phyloP scores from a whole-genome alignment of 2,888 invertebrate species.

The Monopis laevigella region DNA sequence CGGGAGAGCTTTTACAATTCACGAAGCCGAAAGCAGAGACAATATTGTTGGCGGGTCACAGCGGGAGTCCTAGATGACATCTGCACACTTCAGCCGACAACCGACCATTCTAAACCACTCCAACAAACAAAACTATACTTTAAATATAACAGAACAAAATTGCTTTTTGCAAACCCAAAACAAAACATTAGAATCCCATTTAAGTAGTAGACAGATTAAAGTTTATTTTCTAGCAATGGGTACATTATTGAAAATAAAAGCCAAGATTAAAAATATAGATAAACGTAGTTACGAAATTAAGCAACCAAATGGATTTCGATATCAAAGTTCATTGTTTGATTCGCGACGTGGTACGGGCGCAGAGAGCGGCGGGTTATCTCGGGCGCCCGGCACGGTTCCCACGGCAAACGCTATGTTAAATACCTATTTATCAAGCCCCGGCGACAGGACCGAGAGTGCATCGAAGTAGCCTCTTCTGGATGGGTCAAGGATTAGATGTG shows the following conservation, averaged over 20 bases:
- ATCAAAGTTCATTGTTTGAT: conserved; percentile 55
- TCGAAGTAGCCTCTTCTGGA: conserved; percentile 64
- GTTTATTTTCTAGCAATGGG: conserved; percentile 31
- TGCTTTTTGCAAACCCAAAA: neutral
- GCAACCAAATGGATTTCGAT: conserved; percentile 56
- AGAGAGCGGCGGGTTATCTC: conserved; percentile 35
- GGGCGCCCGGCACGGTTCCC: conserved; percentile 58
- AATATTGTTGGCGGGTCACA: conserved; percentile 61
- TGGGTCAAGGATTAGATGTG: conserved; percentile 63
- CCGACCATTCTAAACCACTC: conserved; percentile 1
- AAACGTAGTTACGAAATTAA: conserved; percentile 55
- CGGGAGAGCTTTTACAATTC: conserved; percentile 61
- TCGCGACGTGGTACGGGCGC: conserved; percentile 32
- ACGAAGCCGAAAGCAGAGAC: conserved; percentile 57
- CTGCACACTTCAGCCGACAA: conserved; percentile 28
- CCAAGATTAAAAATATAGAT: conserved; percentile 51
- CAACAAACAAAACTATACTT: conserved; percentile 1
- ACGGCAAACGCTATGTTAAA: conserved; percentile 62
- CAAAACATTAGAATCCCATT: conserved; percentile 17
- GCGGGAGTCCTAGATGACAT: conserved; percentile 62
- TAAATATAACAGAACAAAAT: neutral
- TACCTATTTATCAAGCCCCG: conserved; percentile 58
- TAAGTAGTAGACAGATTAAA: conserved; percentile 29
- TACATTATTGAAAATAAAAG: conserved; percentile 54
- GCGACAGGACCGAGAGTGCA: conserved; percentile 56